phyloP scores from a whole-genome alignment of 2,797 vertebrate genomes.

The Leptodactylus fallax region DNA sequence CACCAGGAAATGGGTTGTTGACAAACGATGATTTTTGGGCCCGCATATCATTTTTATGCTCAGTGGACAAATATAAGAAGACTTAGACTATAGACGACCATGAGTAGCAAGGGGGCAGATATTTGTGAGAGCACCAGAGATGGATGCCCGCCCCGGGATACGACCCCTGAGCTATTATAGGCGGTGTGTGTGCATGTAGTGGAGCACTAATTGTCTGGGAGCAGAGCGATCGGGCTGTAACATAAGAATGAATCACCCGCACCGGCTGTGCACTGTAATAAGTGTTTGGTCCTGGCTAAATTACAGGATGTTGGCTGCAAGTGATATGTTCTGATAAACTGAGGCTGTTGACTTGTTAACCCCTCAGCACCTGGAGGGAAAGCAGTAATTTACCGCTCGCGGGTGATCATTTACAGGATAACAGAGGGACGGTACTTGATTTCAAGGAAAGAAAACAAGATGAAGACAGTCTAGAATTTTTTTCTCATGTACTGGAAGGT shows the following conservation, averaged over 20 bases:
- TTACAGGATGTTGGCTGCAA: slow-evolving; percentile 32
- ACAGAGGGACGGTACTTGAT: too few relatives aligned
- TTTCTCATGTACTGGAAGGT: not conserved
- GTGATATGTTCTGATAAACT: slow-evolving; percentile 14
- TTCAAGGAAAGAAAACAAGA: not conserved
- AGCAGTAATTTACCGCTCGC: not conserved
- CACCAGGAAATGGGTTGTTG: too few relatives aligned
- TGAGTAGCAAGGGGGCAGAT: too few relatives aligned
- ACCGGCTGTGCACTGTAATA: not conserved
- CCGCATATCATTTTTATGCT: too few relatives aligned
- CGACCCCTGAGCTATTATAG: not conserved
- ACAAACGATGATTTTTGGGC: too few relatives aligned
- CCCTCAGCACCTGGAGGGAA: not conserved
- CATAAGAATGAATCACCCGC: slow-evolving; percentile 10
- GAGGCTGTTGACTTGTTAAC: slow-evolving; percentile 27
- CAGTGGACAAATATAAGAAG: too few relatives aligned
- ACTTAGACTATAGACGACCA: too few relatives aligned
- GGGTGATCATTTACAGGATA: not conserved
- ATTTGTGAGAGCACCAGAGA: too few relatives aligned
- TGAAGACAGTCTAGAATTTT: not conserved
- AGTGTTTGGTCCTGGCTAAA: not conserved
- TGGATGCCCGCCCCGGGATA: too few relatives aligned
- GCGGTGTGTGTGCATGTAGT: not conserved
- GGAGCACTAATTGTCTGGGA: not conserved
- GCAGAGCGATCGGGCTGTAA: not conserved